phyloP scores from a whole-genome alignment of 2,888 invertebrate genomes.

The Macropis europaea region DNA sequence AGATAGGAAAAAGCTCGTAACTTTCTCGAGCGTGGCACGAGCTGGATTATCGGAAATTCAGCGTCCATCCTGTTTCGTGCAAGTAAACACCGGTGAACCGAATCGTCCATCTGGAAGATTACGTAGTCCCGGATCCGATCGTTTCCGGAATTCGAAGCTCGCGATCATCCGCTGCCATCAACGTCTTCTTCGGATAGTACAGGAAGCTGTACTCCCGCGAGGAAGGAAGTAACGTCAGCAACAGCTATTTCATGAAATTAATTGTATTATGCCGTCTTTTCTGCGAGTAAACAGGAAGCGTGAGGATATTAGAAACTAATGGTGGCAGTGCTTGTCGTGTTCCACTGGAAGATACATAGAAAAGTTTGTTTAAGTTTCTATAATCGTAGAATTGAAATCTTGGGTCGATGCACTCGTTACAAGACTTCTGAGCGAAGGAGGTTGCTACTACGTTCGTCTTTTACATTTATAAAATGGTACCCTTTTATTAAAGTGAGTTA shows the following conservation, averaged over 20 bases:
- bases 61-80: constrained; percentile 39
- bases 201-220: constrained; percentile 33
- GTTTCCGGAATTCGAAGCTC: constrained; percentile 43
- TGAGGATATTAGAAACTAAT: too few species aligned
- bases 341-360: too few species aligned
- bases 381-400: too few species aligned
- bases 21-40: neutral
- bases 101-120: constrained; percentile 57
- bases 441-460: too few species aligned
- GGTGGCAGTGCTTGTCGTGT: too few species aligned
- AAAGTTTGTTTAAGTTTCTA: too few species aligned
- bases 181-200: constrained; percentile 29
- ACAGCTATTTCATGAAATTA: constrained; percentile 50
- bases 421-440: too few species aligned
- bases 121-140: constrained; percentile 40
- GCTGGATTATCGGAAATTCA: constrained; percentile 52
- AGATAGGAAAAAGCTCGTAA: constrained; percentile 23
- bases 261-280: constrained; percentile 42
- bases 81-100: constrained; percentile 51
- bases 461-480: too few species aligned
- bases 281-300: constrained; percentile 39
- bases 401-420: too few species aligned
- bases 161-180: constrained; percentile 7
- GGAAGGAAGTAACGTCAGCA: constrained; percentile 9
- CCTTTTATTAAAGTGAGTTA: too few species aligned